phyloP scores from a whole-genome alignment of 1,140 invertebrate species.

The Zaprionus tsacasi region DNA sequence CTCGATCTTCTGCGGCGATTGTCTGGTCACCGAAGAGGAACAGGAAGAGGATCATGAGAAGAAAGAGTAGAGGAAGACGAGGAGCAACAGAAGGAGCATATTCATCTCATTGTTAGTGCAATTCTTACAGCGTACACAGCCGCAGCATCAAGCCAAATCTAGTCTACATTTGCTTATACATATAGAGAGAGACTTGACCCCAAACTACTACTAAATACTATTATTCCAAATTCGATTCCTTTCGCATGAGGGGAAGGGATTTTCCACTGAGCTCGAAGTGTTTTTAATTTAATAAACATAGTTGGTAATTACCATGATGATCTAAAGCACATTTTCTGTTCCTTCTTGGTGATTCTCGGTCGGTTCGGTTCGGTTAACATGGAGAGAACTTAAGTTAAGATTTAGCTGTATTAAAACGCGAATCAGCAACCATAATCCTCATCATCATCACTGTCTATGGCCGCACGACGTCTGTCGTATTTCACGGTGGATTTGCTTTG shows the following conservation, averaged over 20 bases:
- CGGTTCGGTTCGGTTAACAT: not conserved
- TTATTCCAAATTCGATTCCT: constrained; percentile 15
- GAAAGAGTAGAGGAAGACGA: constrained; percentile 76
- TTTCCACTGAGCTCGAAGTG: constrained; percentile 15
- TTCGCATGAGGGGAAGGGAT: constrained; percentile 7
- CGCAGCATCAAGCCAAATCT: constrained; percentile 33
- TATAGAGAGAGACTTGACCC: constrained; percentile 1
- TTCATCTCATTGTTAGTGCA: constrained; percentile 41
- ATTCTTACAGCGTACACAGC: constrained; percentile 31
- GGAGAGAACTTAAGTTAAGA: constrained; percentile 33
- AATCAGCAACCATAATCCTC: constrained; percentile 84
- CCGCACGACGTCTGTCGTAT: constrained; percentile 93
- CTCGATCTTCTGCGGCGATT: constrained; percentile 96
- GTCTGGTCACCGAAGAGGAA: constrained; percentile 95
- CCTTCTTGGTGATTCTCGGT: not conserved
- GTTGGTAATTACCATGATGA: constrained; percentile 54
- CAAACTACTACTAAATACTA: not conserved
- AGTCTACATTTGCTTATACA: constrained; percentile 6
- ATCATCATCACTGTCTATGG: constrained; percentile 93
- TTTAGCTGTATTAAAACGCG: not conserved
- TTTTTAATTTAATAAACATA: constrained; percentile 77
- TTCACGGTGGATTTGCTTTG: constrained; percentile 92
- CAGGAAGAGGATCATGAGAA: constrained; percentile 86
- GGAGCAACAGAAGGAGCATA: not conserved
- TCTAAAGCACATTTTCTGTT: constrained; percentile 31